Conservation (phyloP, 1,140 invertebrate species). For the Anastrepha obliqua region DNA sequence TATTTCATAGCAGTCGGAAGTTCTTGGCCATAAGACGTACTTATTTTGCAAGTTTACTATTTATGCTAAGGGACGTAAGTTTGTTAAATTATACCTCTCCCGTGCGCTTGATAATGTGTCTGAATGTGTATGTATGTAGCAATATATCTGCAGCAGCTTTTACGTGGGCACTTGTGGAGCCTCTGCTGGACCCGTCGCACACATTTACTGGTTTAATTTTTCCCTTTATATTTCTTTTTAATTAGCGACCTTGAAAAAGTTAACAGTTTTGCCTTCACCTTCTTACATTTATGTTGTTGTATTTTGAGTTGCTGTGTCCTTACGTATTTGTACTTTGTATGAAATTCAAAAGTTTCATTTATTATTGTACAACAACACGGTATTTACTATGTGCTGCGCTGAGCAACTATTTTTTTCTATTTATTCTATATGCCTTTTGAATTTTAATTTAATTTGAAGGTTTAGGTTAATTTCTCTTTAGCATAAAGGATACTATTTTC, state of each 20-base stretch:
- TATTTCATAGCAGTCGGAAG: background rate
- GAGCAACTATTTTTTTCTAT: background rate
- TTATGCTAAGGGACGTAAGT: too few species aligned
- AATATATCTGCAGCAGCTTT: too few species aligned
- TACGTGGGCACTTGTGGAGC: too few species aligned
- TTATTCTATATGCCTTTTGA: background rate
- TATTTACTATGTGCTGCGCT: slow-evolving; percentile 1
- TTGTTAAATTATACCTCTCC: too few species aligned
- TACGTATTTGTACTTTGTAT: background rate
- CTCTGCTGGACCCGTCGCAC: background rate
- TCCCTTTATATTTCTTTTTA: slow-evolving; percentile 6
- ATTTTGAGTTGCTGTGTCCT: background rate
- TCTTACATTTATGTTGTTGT: background rate
- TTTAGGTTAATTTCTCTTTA: background rate
- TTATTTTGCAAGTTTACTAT: too few species aligned
- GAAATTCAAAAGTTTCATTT: background rate
- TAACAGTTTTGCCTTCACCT: background rate
- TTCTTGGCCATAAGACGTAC: slow-evolving; percentile 13
- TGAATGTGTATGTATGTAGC: too few species aligned
- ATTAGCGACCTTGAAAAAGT: slow-evolving; percentile 14
- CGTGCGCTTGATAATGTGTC: too few species aligned
- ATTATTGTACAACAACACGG: background rate
- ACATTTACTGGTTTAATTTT: background rate
- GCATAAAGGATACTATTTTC: background rate
- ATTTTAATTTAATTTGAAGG: slow-evolving; percentile 26